Evolutionary conservation across 2,888 invertebrate genomes (phyloP), one percentile per base, ranked within the genome.

Genomic region (Pyrocoelia pectoralis): DNA sequence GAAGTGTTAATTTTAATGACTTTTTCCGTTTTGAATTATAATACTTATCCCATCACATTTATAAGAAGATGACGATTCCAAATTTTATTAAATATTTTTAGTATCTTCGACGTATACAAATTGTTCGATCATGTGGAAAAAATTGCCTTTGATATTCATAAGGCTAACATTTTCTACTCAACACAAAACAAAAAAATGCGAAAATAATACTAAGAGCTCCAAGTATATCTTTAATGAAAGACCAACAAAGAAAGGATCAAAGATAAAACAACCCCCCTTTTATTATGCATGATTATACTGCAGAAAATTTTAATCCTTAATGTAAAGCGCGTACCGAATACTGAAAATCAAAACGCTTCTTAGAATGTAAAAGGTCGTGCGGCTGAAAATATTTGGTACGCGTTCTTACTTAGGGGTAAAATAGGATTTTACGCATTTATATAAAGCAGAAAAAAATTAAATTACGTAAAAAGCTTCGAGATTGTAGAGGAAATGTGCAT

Each of bases 211-310:
- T n/a, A 6, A 33, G n/a, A n/a, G n/a, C 51, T 19, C 38, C 15
- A 41, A 46, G 51, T 43, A 33, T 40, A 56, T 61, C 40, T 54
- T 49, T 63, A 58, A 63, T 63, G 53, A 58, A 63, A 63, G 43
- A 28, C 53, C 49, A 63, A 63, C 63, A 63, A 63, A 63, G 43
- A 41, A 58, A 50, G 57, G 63, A 63, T 63, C 63, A 63, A 58
- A 57, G 50, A 33, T 24, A 29, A 40, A 24, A 13, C 24, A 38
- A 52, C 24, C 40, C 48, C n/a, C 41, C 41, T 43, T 43, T 43
- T 46, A 62, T 33, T 62, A 28, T 46, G 62, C 38, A 41, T 63
- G 63, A 57, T 63, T 63, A 63, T 57, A 41, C 43, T 48, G 41
- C 53, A 15, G 53, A 13, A 63, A 63, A 63, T 61, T 56, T 50